phyloP scores from a whole-genome alignment of 2,113 vertebrate species.

The Thunnus maccoyii region DNA sequence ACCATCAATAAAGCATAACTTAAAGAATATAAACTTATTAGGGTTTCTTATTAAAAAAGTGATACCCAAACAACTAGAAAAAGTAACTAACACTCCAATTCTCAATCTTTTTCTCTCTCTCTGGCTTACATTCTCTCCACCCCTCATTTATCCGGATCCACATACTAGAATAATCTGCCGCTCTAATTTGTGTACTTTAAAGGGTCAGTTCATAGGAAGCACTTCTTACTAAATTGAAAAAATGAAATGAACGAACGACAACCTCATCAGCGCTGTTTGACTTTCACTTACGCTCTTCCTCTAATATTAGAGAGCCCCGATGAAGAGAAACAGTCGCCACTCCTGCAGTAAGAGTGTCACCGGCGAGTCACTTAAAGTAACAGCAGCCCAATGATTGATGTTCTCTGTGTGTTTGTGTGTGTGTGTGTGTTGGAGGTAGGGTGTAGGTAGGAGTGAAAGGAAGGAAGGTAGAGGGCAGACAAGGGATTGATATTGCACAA shows the following conservation, averaged over 20 bases:
- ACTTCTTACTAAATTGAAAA: slow-evolving; percentile 56
- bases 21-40: too few relatives aligned
- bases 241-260: slow-evolving; percentile 59
- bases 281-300: slow-evolving; percentile 15
- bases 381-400: slow-evolving; percentile 63
- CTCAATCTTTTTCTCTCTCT: not conserved
- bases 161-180: slow-evolving; percentile 36
- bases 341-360: slow-evolving; percentile 43
- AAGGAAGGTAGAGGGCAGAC: slow-evolving; percentile 21
- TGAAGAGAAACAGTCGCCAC: slow-evolving; percentile 46
- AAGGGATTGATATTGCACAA: slow-evolving; percentile 60
- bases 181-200: slow-evolving; percentile 64
- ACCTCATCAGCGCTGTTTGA: slow-evolving; percentile 54
- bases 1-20: too few relatives aligned
- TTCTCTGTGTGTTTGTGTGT: slow-evolving; percentile 36
- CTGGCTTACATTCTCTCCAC: too few relatives aligned
- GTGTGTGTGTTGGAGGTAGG: slow-evolving; percentile 36
- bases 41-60: not conserved
- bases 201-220: slow-evolving; percentile 57
- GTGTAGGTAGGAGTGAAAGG: slow-evolving; percentile 16
- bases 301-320: slow-evolving; percentile 14
- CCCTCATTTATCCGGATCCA: slow-evolving; percentile 4
- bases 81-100: not conserved
- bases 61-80: not conserved
- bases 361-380: slow-evolving; percentile 61